A percentile compares a stretch with the other conserved stretches of the same genome.
Conservation (phyloP, 1,140 invertebrate genomes). For the Lordiphosa collinella region DNA sequence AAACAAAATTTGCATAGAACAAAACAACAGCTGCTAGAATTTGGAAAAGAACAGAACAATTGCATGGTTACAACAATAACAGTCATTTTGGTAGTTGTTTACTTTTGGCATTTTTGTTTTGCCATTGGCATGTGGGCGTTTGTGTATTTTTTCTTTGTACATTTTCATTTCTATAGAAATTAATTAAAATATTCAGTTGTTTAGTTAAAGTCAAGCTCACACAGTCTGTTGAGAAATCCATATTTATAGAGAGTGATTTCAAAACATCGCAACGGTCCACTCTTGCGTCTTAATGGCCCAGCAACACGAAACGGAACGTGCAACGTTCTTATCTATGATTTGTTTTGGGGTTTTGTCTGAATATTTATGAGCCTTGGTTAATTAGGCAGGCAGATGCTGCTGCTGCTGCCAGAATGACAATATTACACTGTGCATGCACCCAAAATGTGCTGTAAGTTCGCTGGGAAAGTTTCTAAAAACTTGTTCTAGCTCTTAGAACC, state of each 20-base stretch:
- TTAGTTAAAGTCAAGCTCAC: background rate
- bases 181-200: slow-evolving; percentile 10
- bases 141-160: background rate
- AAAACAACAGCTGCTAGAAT: slow-evolving; percentile 5
- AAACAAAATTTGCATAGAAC: slow-evolving; percentile 9
- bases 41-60: slow-evolving; percentile 1
- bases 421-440: no score
- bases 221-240: slow-evolving; percentile 8
- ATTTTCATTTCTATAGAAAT: slow-evolving; percentile 9
- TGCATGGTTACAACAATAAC: slow-evolving; percentile 10
- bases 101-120: slow-evolving; percentile 10
- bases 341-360: slow-evolving; percentile 3
- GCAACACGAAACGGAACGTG: slow-evolving; percentile 11
- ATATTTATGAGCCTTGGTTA: slow-evolving; percentile 12
- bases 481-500: background rate
- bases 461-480: slow-evolving; percentile 2
- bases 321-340: slow-evolving; percentile 12
- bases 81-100: slow-evolving; percentile 1
- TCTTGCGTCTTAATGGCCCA: slow-evolving; percentile 1
- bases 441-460: background rate
- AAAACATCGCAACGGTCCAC: slow-evolving; percentile 2
- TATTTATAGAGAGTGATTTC: slow-evolving; percentile 9
- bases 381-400: slow-evolving; percentile 4
- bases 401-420: background rate
- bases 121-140: slow-evolving; percentile 13